Conservation (phyloP, 2,113 vertebrate genomes). For the Dromiciops gliroides region DNA sequence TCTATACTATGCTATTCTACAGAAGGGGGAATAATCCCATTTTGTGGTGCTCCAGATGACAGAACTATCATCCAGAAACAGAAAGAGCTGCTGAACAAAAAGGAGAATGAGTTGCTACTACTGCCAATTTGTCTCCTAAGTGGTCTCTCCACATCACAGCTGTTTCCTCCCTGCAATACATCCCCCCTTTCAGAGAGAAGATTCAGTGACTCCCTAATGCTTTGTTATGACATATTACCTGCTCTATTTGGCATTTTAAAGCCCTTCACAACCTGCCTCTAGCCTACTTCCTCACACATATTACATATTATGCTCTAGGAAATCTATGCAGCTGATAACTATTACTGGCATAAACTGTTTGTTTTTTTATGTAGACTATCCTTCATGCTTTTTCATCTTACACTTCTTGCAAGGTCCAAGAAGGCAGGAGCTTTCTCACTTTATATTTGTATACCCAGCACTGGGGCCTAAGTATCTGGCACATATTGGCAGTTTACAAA, state of each 20-base stretch:
- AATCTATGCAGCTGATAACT: not conserved
- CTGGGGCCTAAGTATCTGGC: not conserved
- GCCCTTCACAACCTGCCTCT: not conserved
- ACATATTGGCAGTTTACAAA: not conserved
- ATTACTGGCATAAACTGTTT: not conserved
- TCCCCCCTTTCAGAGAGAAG: not conserved
- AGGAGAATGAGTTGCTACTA: not conserved
- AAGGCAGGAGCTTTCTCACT: not conserved
- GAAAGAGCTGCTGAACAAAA: not conserved
- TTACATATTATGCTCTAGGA: not conserved
- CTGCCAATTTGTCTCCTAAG: not conserved
- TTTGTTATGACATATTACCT: not conserved
- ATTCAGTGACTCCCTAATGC: not conserved
- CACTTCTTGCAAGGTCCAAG: not conserved
- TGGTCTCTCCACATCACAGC: not conserved
- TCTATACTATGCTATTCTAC: not conserved
- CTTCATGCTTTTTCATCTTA: not conserved
- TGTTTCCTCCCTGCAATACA: not conserved
- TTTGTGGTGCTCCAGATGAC: no score
- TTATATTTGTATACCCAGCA: not conserved
- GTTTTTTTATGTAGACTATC: not conserved
- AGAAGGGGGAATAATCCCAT: not conserved
- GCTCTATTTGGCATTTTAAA: not conserved
- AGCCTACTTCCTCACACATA: not conserved
- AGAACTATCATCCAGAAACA: not conserved